Base-by-base conservation (phyloP, 2,797 vertebrate genomes). In the Parotocinclus haroldoi region DNA sequence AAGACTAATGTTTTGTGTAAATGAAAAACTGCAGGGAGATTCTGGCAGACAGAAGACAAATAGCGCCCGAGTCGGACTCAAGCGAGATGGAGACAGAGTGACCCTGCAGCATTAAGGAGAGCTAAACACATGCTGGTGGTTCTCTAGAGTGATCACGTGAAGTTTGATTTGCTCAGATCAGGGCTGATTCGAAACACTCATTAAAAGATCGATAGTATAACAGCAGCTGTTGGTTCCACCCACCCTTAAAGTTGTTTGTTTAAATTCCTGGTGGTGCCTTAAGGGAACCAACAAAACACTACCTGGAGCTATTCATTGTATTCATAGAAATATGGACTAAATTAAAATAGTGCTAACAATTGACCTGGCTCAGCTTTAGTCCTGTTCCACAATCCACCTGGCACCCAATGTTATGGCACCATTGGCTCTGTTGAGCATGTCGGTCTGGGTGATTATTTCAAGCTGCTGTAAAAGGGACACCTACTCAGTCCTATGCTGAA, bases 41-140 rank as follows among this genome's bases (percentile, higher is more conserved):
- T 66, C 69, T 49, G 71, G 60, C 61, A 61, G 74, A 73, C 73
- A 85, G 69, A 81, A 75, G 70, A 83, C 11, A 83, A 77, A 76
- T 78, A 68, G 70, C 72, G 70, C 0, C 0, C 63, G 76, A 79
- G 76, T 74, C 59, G 67, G 60, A 68, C 53, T 37, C 57, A 49
- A 66, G n/a, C n/a, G n/a, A n/a, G n/a, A n/a, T n/a, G 68, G 76
- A 77, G 72, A 71, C 73, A 69, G 78, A 48, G 45, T 50, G 69
- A 38, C 57, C 69, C 63, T 71, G 10, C 37, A 42, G 69, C 37
- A 40, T n/a, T n/a, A n/a, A n/a, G n/a, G n/a, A n/a, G n/a, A n/a
- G n/a, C 10, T 27, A 11, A 14, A 42, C 57, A 11, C 9, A 10
- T 46, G 44, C 51, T 18, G 36, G n/a, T 44, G 53, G 13, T 52